Evolutionary conservation across 2,113 vertebrate species (phyloP).

Genomic region (Crotalus viridis): DNA sequence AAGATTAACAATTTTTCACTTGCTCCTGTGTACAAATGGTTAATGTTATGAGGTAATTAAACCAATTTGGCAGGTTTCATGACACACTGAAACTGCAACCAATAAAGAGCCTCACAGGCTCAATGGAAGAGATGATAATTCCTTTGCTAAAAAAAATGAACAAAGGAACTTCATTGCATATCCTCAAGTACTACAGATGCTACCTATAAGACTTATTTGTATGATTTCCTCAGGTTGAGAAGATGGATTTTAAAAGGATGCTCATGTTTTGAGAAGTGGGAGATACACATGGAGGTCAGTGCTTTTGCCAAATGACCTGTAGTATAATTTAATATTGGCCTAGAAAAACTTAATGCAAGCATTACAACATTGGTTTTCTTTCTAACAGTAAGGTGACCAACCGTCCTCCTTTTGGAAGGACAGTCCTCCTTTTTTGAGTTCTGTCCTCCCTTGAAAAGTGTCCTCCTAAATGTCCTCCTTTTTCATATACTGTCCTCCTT

Average conservation of each 20-base stretch:
- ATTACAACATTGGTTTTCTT: background rate
- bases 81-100: background rate
- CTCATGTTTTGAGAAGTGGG: background rate
- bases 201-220: background rate
- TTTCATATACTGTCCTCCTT: no score
- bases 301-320: background rate
- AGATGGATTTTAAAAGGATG: background rate
- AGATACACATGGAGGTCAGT: background rate
- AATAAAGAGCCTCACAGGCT: background rate
- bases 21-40: background rate
- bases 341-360: constrained; percentile 13
- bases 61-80: background rate
- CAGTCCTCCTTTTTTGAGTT: no score
- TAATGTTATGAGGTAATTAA: background rate
- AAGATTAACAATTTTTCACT: background rate
- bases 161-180: background rate
- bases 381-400: background rate
- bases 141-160: background rate
- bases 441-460: no score
- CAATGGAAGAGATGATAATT: background rate
- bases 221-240: background rate
- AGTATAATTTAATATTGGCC: constrained; percentile 27
- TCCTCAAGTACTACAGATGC: no score
- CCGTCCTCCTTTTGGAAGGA: no score
- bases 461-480: no score